Base-by-base conservation (phyloP, 2,797 vertebrate genomes). In the Clarias laeviceps region DNA sequence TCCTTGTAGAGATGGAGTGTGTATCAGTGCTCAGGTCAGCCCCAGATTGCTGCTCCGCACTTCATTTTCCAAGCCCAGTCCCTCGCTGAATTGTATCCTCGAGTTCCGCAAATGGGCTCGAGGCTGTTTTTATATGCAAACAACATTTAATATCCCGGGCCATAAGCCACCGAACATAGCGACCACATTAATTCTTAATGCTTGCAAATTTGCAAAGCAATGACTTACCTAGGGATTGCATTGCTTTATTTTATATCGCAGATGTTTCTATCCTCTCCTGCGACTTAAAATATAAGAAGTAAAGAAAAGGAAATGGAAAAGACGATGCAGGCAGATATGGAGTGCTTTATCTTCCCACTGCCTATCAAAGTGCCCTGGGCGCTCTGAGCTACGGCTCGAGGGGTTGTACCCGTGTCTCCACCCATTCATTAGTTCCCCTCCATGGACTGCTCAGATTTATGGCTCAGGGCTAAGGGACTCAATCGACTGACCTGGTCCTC, bases 351-450 rank as follows among this genome's bases (percentile, higher is more conserved):
- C 72, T 27, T 79, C 76, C 17, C 61, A 32, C n/a, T 18, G 27
- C 15, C 29, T 57, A 56, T 68, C 73, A 14, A 29, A 84, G 61
- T 80, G 73, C 57, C 50, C 70, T 45, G 32, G 6, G 37, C 76
- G 80, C 66, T n/a, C 70, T 82, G 74, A 83, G 70, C 82, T 78
- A 88, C 20, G 50, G 74, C 56, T 73, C 17, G 22, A 66, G 59
- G 83, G 65, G 40, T 74, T 83, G 20, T 84, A 87, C 85, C 85
- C 80, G 84, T 82, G 82, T 85, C 80, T 88, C 87, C 85, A 86
- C 84, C 84, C 56, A n/a, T 82, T 85, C 87, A 87, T 89, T 89
- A 89, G 83, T 80, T 84, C 50, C 79, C 73, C 76, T 80, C 84
- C 64, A 80, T 69, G 82, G 89, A 86, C 18, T 59, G 32, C 50